These are phyloP conservation scores for Upupa epops DNA, from an alignment of 2,113 vertebrate species.

Conservation along the genomic window DNA sequence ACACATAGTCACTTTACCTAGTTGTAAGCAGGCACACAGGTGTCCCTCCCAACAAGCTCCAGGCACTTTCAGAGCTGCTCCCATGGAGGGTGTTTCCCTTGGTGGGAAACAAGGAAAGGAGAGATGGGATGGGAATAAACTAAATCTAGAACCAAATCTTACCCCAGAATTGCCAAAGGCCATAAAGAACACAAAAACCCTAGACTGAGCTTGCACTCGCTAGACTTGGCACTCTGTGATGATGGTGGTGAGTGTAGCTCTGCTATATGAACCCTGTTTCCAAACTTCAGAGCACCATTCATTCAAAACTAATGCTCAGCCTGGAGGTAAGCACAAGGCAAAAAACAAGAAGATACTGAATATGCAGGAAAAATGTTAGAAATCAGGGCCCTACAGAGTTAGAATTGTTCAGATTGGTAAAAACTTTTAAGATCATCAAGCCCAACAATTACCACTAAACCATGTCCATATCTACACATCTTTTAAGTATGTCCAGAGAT, in stretches of 20 bases:
- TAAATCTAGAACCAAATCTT: background rate
- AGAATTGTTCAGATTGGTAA: too few relatives aligned
- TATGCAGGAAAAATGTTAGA: background rate
- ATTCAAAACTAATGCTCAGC: background rate
- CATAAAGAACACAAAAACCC: background rate
- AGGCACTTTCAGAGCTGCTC: background rate
- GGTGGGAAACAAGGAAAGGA: background rate
- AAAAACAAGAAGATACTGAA: background rate
- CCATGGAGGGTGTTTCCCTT: background rate
- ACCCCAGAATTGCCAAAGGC: background rate
- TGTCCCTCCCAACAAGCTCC: rapidly evolving
- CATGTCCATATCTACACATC: too few relatives aligned
- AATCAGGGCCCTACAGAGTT: background rate
- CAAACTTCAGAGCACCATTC: background rate
- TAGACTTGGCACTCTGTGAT: background rate
- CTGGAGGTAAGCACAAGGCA: background rate
- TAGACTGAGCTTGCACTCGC: background rate
- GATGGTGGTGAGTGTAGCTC: rapidly evolving
- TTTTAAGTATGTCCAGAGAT: too few relatives aligned
- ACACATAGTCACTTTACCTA: rapidly evolving
- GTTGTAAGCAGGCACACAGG: rapidly evolving
- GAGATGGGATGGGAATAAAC: background rate
- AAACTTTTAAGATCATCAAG: too few relatives aligned
- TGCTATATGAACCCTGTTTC: background rate
- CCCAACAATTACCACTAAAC: too few relatives aligned